Percentiles rank a stretch among this genome's conserved stretches.
phyloP scores from a whole-genome alignment of 92 coral and sea anemone genomes.

The Parazoanthus swiftii region DNA sequence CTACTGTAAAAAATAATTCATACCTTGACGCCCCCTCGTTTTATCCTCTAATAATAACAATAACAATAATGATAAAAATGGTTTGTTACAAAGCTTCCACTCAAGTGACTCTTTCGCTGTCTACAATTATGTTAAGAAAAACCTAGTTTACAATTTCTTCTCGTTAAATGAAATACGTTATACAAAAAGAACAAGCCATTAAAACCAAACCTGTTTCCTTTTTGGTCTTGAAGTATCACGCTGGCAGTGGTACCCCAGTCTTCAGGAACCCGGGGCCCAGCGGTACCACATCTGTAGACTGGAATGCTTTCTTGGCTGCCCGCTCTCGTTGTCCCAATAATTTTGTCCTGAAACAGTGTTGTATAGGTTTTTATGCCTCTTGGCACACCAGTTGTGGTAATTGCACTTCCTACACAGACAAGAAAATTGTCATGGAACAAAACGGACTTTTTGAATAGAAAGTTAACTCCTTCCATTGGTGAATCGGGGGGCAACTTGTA shows the following conservation, averaged over 20 bases:
- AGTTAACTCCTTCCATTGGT: slow-evolving; percentile 9
- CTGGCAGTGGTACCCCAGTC: not conserved
- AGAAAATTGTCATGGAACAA: slow-evolving; percentile 68
- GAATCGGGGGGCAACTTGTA: not conserved
- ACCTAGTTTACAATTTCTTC: too few relatives aligned
- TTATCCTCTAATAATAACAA: too few relatives aligned
- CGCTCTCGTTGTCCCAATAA: not conserved
- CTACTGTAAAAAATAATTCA: too few relatives aligned
- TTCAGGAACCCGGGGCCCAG: not conserved
- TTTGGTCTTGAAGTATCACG: not conserved
- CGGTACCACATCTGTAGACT: not conserved
- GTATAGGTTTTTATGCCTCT: slow-evolving; percentile 48
- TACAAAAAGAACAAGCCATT: not conserved
- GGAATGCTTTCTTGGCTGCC: not conserved
- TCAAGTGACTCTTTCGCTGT: too few relatives aligned
- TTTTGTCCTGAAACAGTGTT: slow-evolving; percentile 80
- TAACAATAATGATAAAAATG: too few relatives aligned
- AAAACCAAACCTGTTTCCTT: not conserved
- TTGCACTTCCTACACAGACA: slow-evolving; percentile 66
- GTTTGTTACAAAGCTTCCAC: too few relatives aligned
- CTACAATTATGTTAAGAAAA: too few relatives aligned
- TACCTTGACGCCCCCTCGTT: too few relatives aligned
- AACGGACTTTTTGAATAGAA: slow-evolving; percentile 70
- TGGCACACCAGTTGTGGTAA: not conserved
- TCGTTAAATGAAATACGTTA: too few relatives aligned